A percentile compares a stretch with the other conserved stretches of the same genome.
These are phyloP conservation scores for Ischnura elegans DNA, from an alignment of 2,888 invertebrate species.

Conservation along the genomic window DNA sequence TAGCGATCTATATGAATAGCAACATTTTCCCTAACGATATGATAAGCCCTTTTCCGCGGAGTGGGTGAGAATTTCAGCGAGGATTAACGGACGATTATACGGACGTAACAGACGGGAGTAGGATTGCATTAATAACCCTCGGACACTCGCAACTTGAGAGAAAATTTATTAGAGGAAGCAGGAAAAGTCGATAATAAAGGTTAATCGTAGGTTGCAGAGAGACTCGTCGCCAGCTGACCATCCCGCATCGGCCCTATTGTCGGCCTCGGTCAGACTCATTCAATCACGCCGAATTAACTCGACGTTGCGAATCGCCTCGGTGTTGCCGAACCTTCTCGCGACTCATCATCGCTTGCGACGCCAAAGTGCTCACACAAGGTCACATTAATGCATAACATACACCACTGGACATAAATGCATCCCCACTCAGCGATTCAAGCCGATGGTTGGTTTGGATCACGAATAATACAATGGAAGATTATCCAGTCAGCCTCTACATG, in stretches of 20 bases:
- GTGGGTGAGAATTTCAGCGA: not conserved
- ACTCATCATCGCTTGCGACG: not conserved
- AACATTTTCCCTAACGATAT: too few species aligned
- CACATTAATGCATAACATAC: not conserved
- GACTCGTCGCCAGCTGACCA: not conserved
- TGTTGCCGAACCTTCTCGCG: not conserved
- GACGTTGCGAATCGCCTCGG: not conserved
- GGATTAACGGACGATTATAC: too few species aligned
- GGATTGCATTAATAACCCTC: not conserved
- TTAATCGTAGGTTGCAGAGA: not conserved
- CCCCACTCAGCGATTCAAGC: too few species aligned
- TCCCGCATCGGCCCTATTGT: not conserved
- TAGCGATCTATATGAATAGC: too few species aligned
- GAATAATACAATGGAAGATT: too few species aligned
- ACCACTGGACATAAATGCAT: too few species aligned
- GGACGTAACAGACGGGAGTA: too few species aligned
- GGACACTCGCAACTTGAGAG: not conserved
- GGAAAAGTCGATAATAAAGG: not conserved
- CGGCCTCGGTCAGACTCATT: not conserved
- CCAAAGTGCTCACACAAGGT: not conserved
- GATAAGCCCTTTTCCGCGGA: too few species aligned
- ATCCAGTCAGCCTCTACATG: too few species aligned
- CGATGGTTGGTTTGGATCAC: too few species aligned
- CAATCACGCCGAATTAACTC: not conserved
- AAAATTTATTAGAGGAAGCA: slow-evolving; percentile 6